Conservation (phyloP, 2,888 invertebrate species). For the Cataglyphis altisquamis region DNA sequence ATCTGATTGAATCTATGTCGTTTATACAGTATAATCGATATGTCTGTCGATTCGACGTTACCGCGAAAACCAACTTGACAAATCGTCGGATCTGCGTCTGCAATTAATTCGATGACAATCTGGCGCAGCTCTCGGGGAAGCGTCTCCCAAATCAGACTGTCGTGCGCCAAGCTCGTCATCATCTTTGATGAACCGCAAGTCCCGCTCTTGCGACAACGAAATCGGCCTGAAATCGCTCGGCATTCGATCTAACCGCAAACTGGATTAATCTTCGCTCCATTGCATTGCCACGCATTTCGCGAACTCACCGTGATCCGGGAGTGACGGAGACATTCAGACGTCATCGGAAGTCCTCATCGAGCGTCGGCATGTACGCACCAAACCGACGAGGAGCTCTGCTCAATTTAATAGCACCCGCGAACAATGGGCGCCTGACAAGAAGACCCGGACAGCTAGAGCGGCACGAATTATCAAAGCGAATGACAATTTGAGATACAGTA, state of each 20-base stretch:
- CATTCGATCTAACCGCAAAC: slow-evolving; percentile 44
- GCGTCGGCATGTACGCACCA: slow-evolving; percentile 14
- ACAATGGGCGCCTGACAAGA: slow-evolving; percentile 45
- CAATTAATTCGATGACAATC: slow-evolving; percentile 42
- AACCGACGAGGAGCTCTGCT: slow-evolving; percentile 38
- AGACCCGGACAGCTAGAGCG: slow-evolving; percentile 29
- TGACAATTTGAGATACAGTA: slow-evolving; percentile 36
- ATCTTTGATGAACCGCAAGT: slow-evolving; percentile 49
- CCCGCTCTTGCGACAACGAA: slow-evolving; percentile 32
- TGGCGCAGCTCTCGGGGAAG: slow-evolving; percentile 23
- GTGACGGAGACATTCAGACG: slow-evolving; percentile 40
- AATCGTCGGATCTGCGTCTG: slow-evolving; percentile 10
- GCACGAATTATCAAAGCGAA: slow-evolving; percentile 33
- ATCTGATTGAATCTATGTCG: background rate
- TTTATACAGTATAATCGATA: slow-evolving; percentile 32
- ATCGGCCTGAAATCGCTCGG: slow-evolving; percentile 27
- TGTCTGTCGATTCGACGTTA: slow-evolving; percentile 14
- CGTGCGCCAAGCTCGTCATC: slow-evolving; percentile 26
- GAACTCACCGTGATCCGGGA: slow-evolving; percentile 18
- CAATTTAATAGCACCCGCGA: slow-evolving; percentile 38
- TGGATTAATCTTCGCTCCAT: slow-evolving; percentile 39
- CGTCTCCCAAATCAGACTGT: slow-evolving; percentile 44
- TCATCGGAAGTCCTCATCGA: slow-evolving; percentile 47
- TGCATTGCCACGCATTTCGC: slow-evolving; percentile 24
- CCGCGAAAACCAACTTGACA: slow-evolving; percentile 6